Conservation (phyloP, 2,113 vertebrate species). For the Lagopus leucura region DNA sequence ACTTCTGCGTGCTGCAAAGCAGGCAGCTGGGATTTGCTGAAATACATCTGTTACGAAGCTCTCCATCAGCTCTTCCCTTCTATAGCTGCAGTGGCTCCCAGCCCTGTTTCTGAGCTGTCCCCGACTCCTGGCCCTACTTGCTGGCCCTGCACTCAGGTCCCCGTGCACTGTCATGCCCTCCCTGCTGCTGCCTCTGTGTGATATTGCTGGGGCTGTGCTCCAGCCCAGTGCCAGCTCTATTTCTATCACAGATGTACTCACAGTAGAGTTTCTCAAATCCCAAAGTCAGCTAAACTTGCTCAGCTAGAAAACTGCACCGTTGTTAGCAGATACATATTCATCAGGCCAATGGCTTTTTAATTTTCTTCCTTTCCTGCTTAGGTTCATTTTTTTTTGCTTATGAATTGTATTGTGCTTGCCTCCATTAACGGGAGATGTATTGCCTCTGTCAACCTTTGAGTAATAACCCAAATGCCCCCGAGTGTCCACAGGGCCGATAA, state of each 20-base stretch:
- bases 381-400: constrained; percentile 21
- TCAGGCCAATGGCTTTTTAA: not conserved
- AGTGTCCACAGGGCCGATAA: not conserved
- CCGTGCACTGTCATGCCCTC: not conserved
- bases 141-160: not conserved
- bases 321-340: constrained; percentile 53
- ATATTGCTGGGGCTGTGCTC: not conserved
- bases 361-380: constrained; percentile 40
- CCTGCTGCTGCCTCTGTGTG: not conserved
- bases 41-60: no score
- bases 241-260: constrained; percentile 33
- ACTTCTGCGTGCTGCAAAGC: not conserved
- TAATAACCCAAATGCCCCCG: not conserved
- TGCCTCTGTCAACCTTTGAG: constrained; percentile 28
- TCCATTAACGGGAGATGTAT: constrained; percentile 25
- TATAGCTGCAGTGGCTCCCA: not conserved
- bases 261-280: not conserved
- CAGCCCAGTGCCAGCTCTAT: not conserved
- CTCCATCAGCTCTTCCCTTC: not conserved
- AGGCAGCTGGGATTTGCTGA: not conserved
- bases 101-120: not conserved
- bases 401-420: not conserved
- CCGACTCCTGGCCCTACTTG: no score
- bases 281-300: constrained; percentile 45
- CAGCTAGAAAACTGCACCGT: not conserved